Evolutionary conservation across 2,797 vertebrate genomes (phyloP), one percentile per base, ranked within the genome.

Genomic region (Thripadectes ignobilis): DNA sequence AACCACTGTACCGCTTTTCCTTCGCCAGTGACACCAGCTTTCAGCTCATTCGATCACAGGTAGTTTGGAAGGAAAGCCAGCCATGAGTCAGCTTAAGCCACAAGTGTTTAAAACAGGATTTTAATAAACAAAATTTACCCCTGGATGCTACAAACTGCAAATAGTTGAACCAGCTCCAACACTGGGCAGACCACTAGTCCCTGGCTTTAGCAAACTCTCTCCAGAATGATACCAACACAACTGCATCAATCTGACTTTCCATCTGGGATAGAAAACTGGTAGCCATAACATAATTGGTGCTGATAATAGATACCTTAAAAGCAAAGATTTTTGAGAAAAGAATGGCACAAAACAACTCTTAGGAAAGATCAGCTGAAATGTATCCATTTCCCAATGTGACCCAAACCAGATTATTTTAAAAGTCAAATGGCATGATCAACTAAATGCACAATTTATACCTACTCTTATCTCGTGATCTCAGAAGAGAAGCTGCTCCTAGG

Each of bases 371-470:
- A 69, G 34, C 29, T 73, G 73, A 85, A 81, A 69, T 10, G 61
- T 86, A 73, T 84, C 66, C 49, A 27, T 76, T 85, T 92, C 79
- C 69, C 6, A 1, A 14, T 54, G 67, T 76, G 76, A 88, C 76
- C 91, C 57, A 85, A 72, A 6, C 41, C 38, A 61, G 54, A 57
- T 61, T 82, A 68, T 68, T 93, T 90, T 84, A 72, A 90, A 97
- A 97, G 88, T 94, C 76, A 93, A 97, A 90, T 45, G 55, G 39
- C 4, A 5, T 21, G 62, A 93, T 59, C 62, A 88, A 62, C 43
- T 75, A 96, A 84, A 88, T 93, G 92, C 58, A 90, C 88, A 88
- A 73, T 84, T 88, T 93, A 92, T 72, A 38, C 65, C 84, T 94
- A 86, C 72, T 84, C 82, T 88, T 96, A 92, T 93, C 85, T 94